A percentile compares a stretch with the other conserved stretches of the same genome.
phyloP scores from a whole-genome alignment of 2,113 vertebrate genomes.

The Cynopterus brachyotis region DNA sequence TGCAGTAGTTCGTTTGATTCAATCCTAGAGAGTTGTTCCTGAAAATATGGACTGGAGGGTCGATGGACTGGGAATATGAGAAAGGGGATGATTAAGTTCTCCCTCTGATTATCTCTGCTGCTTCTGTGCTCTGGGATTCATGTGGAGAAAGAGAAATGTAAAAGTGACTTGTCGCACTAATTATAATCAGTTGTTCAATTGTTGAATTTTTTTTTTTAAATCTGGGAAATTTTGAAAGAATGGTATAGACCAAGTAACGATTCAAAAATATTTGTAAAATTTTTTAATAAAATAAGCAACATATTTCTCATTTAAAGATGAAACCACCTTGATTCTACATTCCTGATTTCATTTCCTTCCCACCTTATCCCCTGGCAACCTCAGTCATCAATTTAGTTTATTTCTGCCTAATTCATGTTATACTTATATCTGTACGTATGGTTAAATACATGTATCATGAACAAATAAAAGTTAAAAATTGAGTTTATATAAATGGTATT shows the following conservation, averaged over 20 bases:
- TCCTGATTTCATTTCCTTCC: not conserved
- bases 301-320: not conserved
- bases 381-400: not conserved
- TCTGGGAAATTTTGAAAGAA: not conserved
- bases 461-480: conserved; percentile 29
- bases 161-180: not conserved
- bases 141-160: not conserved
- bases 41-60: not conserved
- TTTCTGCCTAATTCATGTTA: not conserved
- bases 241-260: not conserved
- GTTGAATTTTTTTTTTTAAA: not conserved
- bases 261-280: not conserved
- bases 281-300: conserved; percentile 1
- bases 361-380: not conserved
- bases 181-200: not conserved
- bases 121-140: not conserved
- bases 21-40: not conserved
- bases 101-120: not conserved
- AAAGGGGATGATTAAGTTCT: not conserved
- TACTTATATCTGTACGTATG: not conserved
- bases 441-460: not conserved
- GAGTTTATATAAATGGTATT: not conserved
- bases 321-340: not conserved
- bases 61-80: not conserved
- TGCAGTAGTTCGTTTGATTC: not conserved